Percentiles rank a stretch among this genome's conserved stretches.
These are phyloP conservation scores for Tragelaphus oryx DNA, from an alignment of 2,797 vertebrate species.

Conservation along the genomic window DNA sequence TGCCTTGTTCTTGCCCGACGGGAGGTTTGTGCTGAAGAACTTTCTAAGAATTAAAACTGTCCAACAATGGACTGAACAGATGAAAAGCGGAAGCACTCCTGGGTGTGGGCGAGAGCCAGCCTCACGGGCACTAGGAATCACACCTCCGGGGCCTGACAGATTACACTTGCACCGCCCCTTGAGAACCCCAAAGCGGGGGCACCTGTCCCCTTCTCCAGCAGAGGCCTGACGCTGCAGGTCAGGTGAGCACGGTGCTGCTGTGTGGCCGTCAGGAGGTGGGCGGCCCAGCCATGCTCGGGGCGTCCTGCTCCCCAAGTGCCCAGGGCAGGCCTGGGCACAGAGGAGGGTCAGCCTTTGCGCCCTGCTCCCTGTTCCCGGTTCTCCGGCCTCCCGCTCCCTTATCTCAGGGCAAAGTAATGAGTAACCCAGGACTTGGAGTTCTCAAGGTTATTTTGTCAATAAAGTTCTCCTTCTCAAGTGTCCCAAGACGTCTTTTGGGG, in stretches of 20 bases:
- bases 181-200: neutral
- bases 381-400: neutral
- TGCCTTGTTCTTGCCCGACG: rapidly evolving
- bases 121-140: rapidly evolving
- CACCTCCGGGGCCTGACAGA: rapidly evolving
- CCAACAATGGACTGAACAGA: rapidly evolving
- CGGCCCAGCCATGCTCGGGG: rapidly evolving
- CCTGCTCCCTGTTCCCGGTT: neutral
- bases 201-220: rapidly evolving
- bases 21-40: neutral
- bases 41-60: neutral
- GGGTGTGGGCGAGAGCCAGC: rapidly evolving
- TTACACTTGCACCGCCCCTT: rapidly evolving
- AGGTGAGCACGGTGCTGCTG: rapidly evolving
- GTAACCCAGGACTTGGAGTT: neutral
- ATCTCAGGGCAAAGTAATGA: neutral
- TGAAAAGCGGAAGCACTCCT: rapidly evolving
- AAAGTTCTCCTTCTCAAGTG: neutral
- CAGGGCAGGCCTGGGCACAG: rapidly evolving
- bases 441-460: neutral
- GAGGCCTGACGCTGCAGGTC: rapidly evolving
- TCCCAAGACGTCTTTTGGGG: neutral
- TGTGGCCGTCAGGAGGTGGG: neutral
- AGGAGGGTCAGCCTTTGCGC: rapidly evolving
- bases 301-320: neutral